Evolutionary conservation across 2,888 invertebrate species (phyloP), one percentile per base, ranked within the genome.

Genomic region (Drosophila mercatorum): DNA sequence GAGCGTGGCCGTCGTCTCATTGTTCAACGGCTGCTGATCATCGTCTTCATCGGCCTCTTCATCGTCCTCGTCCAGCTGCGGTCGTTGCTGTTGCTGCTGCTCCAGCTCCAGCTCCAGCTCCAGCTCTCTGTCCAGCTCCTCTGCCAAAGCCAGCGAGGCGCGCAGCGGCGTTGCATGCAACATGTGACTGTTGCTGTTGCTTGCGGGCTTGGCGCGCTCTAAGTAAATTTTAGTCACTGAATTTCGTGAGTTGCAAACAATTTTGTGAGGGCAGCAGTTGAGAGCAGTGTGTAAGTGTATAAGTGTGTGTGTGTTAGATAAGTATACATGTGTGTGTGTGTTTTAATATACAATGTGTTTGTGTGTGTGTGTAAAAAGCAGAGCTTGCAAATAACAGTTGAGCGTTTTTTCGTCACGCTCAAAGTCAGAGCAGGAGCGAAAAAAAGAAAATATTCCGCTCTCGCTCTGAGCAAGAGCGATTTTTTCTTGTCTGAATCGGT

Each of bases 11-110:
- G 85, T 84, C 11, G 88, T 85, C 47, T 87, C 87, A 78, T 88
- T 85, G 38, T 91, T 91, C 34, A 92, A 75, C 2, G 92, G 93
- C 75, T 91, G 92, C 77, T 92, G 92, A 70, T 86, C 88, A 63
- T 86, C 83, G 46, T 91, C 87, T 5, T 73, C 65, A 11, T 75
- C 67, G 2, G 69, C 74, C n/a, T 77, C 69, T 40, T 75, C 73
- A 46, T 80, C 38, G 10, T 61, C 47, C 14, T 52, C 36, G 0
- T 53, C 52, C 22, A 66, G 51, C 14, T 46, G 47, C 41, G 36
- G 34, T n/a, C 38, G 63, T 38, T 34, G 41, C 22, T 46, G 28
- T 22, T 22, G 43, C 43, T 52, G 57, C 12, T 70, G 43, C 36
- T 41, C 2, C 2, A 10, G 58, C n/a, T 71, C 34, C 41, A 34